Conservation (phyloP, 2,888 invertebrate species). For the Tipula vernalis region DNA sequence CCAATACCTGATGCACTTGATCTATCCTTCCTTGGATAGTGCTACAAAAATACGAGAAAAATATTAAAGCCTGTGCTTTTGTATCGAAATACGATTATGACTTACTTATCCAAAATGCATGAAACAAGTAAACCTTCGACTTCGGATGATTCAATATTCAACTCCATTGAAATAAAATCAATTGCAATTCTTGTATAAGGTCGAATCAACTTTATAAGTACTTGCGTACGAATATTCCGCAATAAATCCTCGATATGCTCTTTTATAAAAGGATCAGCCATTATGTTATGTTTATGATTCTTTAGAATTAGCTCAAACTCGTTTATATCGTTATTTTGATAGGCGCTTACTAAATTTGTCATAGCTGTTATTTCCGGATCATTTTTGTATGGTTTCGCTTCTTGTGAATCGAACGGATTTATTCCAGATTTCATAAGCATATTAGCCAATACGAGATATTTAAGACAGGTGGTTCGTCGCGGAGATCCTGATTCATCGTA, state of each 20-base stretch:
- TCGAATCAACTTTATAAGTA: slow-evolving; percentile 90
- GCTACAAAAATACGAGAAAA: slow-evolving; percentile 35
- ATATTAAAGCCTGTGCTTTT: not conserved
- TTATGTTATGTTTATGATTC: slow-evolving; percentile 87
- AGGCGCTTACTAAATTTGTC: slow-evolving; percentile 94
- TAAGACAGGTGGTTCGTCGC: slow-evolving; percentile 89
- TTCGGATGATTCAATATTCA: slow-evolving; percentile 87
- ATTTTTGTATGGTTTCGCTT: slow-evolving; percentile 98
- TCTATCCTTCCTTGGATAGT: slow-evolving; percentile 79
- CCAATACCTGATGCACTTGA: slow-evolving; percentile 89
- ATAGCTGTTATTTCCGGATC: slow-evolving; percentile 98
- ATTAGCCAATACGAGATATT: slow-evolving; percentile 95
- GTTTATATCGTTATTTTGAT: slow-evolving; percentile 96
- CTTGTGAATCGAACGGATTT: slow-evolving; percentile 99
- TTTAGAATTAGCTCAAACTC: slow-evolving; percentile 95
- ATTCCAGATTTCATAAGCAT: slow-evolving; percentile 99
- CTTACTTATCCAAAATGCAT: slow-evolving; percentile 93
- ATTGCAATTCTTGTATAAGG: slow-evolving; percentile 98
- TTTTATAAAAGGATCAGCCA: slow-evolving; percentile 98
- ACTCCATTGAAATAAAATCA: slow-evolving; percentile 90
- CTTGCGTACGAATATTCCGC: slow-evolving; percentile 92
- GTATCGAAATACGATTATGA: slow-evolving; percentile 6
- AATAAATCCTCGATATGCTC: slow-evolving; percentile 97
- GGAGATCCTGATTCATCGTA: slow-evolving; percentile 99
- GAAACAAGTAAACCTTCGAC: slow-evolving; percentile 94